Base-by-base conservation (phyloP, 1,140 invertebrate genomes). In the Globodera ellingtonae region DNA sequence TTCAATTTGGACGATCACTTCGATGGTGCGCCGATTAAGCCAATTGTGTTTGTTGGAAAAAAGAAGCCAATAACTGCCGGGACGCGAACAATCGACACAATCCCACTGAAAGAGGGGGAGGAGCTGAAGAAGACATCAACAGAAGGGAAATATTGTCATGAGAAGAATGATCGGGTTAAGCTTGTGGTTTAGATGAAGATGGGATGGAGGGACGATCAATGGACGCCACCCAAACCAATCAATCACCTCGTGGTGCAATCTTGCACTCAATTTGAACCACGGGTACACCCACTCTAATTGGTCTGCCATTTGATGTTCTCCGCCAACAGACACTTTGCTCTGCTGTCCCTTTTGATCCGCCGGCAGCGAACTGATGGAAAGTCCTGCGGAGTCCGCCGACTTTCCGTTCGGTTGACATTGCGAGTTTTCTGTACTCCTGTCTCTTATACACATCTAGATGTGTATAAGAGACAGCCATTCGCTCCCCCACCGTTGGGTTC, bases 221-320 rank as follows among this genome's bases (percentile, higher is more conserved):
- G 5, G 35, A 18, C 56, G 10, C 15, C 10, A 10, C 56, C 56
- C 5, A 6, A 18, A 4, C 56, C 10, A 62, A 62, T 62, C 24
- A 6, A n/a, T 62, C 47, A 67, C 75, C 75, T 89, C 87, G 75
- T 89, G 88, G 15, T 88, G 86, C 6, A 89, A 65, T 81, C 86
- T 87, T 3, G 87, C 87, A 5, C 85, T 81, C 21, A 89, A 73
- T 79, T 89, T 89, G 9, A 88, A 66, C 79, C 81, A 89, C 9
- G 88, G 88, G 76, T 89, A 87, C 13, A 86, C 82, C 88, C 88
- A 88, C 72, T 88, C 87, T 8, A 65, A 52, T 24, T 78, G 69
- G 0, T 65, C 48, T 3, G 85, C 75, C n/a, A 80, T 62, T 21
- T 48, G 72, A 62, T 62, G 10, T 62, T 62, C 56, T n/a, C 56